Evolutionary conservation across 1,140 invertebrate species (phyloP), one percentile per base, ranked within the genome.

Genomic region (Calliphora vicina): DNA sequence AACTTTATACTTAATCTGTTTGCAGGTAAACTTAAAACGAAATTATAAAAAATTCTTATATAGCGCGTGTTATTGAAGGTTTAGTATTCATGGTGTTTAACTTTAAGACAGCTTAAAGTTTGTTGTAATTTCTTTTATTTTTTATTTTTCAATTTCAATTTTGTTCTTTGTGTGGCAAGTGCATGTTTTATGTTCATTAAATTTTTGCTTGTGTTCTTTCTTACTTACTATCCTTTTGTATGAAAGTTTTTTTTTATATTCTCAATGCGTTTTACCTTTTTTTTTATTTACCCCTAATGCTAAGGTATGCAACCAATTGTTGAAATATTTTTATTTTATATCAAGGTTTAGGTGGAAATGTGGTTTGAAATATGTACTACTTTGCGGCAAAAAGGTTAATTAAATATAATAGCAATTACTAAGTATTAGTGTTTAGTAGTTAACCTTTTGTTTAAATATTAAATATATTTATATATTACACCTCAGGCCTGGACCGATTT

Each of bases 101-200:
- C 61, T 23, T 67, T 67, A 23, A 67, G 61, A 67, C 61, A 67
- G 25, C 45, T 50, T 67, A 67, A 67, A 67, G 45, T 50, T 67
- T 67, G n/a, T 67, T 67, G n/a, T 20, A 67, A 2, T 20, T 67
- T n/a, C n/a, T n/a, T 23, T 20, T 20, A 25, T 6, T 67, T 67
- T 23, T 50, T 50, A 50, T 6, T 50, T 50, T 35, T 35, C 35
- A 35, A 35, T 35, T 35, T 35, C 35, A 35, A 35, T 35, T 35
- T 35, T 2, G 35, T 35, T 50, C 45, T 50, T 50, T 35, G n/a
- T 67, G 23, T 67, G 61, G 61, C 61, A 67, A 67, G 61, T 67
- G 61, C 61, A 67, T 67, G 61, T 67, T 67, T 67, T 23, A 67
- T 25, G n/a, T 67, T 67, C 61, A 67, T 67, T 67, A 67, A 67